Percentiles rank a stretch among this genome's conserved stretches.
These are phyloP conservation scores for Aphelenchoides bicaudatus DNA, from an alignment of 2,888 invertebrate genomes.

Conservation along the genomic window DNA sequence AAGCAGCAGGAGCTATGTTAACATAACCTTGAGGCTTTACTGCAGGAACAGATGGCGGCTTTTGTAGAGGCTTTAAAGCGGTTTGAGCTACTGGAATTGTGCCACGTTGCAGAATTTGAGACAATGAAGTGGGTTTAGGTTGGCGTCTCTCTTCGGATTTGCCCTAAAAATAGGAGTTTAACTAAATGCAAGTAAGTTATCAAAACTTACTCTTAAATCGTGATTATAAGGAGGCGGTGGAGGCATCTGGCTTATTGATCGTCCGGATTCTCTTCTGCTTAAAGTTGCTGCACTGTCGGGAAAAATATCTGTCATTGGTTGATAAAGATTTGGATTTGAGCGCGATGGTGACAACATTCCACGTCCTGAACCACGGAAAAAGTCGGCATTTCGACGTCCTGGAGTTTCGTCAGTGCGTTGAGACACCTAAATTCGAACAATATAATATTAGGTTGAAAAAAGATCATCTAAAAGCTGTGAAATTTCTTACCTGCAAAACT, in stretches of 20 bases:
- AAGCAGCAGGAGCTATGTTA: slow-evolving; percentile 2
- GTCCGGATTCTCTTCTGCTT: background rate
- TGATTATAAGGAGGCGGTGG: slow-evolving; percentile 1
- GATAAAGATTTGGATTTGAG: slow-evolving; percentile 7
- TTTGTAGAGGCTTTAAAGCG: background rate
- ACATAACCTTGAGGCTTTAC: too few species aligned
- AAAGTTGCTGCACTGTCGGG: background rate
- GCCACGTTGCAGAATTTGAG: slow-evolving; percentile 6
- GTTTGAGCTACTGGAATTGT: slow-evolving; percentile 6
- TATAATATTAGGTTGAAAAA: too few species aligned
- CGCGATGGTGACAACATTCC: background rate
- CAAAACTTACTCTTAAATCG: background rate
- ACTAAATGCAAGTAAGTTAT: background rate
- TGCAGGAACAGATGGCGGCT: background rate
- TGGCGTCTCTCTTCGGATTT: slow-evolving; percentile 2
- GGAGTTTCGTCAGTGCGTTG: background rate
- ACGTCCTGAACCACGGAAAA: background rate
- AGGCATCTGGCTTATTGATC: background rate
- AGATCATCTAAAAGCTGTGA: too few species aligned
- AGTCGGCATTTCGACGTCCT: background rate
- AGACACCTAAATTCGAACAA: too few species aligned
- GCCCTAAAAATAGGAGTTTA: background rate
- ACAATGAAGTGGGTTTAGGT: background rate
- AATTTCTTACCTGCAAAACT: background rate
- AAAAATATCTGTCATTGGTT: background rate